Conservation (phyloP, 2,797 vertebrate genomes). For the Sitta carolinensis region DNA sequence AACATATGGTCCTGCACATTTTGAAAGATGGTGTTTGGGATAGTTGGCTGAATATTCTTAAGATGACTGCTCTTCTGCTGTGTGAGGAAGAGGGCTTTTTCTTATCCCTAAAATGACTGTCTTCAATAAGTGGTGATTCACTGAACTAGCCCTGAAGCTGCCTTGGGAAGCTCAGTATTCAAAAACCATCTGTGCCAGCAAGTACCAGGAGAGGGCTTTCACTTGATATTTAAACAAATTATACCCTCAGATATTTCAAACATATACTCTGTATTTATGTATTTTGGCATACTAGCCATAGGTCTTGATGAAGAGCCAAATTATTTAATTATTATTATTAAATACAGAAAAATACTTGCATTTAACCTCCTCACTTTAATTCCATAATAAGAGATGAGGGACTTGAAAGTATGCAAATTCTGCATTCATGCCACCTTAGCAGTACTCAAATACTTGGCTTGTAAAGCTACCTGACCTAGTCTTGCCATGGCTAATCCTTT, state of each 20-base stretch:
- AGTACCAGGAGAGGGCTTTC: conserved; percentile 67
- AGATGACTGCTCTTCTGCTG: background rate
- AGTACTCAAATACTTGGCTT: background rate
- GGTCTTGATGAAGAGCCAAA: conserved; percentile 34
- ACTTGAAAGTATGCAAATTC: background rate
- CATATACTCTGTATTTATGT: conserved; percentile 45
- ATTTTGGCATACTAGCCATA: conserved; percentile 46
- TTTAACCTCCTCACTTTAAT: background rate
- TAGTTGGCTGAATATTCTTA: background rate
- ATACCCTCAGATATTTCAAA: conserved; percentile 62
- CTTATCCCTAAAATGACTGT: conserved; percentile 50
- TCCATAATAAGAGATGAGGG: background rate
- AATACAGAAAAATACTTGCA: background rate
- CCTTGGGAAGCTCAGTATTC: conserved; percentile 65
- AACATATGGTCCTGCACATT: background rate
- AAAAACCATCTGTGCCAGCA: conserved; percentile 71
- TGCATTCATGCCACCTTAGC: background rate
- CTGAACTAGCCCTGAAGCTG: conserved; percentile 65
- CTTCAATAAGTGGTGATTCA: conserved; percentile 57
- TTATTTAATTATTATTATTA: background rate
- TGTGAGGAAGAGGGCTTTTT: conserved; percentile 20
- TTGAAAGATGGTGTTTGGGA: background rate
- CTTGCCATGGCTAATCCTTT: background rate
- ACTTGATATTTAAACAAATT: conserved; percentile 61
- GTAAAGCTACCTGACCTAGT: background rate